Percentiles rank a stretch among this genome's conserved stretches.
Evolutionary conservation across 2,888 invertebrate genomes (phyloP).

Genomic region (Opisthograptis luteolata): DNA sequence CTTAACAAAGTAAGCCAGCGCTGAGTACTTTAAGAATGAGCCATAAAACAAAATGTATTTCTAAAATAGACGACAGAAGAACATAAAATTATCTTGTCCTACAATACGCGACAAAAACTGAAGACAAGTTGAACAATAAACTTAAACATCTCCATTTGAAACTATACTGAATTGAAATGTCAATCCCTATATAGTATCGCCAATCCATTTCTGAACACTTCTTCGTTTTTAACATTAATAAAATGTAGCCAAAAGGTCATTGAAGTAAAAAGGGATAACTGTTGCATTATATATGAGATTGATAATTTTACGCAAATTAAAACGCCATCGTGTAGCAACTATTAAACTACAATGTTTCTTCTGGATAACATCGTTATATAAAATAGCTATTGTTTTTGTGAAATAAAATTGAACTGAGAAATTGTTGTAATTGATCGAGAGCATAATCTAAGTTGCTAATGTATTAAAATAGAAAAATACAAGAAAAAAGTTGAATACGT

Average conservation of each 20-base stretch:
- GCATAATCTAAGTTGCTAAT: no score
- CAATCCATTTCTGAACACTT: slow-evolving; percentile 14
- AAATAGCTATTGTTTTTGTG: no score
- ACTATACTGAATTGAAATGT: slow-evolving; percentile 11
- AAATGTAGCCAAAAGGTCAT: slow-evolving; percentile 13
- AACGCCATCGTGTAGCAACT: background rate
- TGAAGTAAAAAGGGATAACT: slow-evolving; percentile 4
- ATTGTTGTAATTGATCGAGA: background rate
- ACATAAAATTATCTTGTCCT: slow-evolving; percentile 14
- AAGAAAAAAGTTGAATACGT: no score
- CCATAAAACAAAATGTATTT: background rate
- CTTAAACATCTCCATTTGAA: slow-evolving; percentile 17
- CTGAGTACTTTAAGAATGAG: background rate
- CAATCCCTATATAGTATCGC: background rate
- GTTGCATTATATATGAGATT: slow-evolving; percentile 22
- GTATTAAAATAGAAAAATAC: background rate
- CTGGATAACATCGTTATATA: slow-evolving; percentile 1
- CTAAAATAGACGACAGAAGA: slow-evolving; percentile 1
- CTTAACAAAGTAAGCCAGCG: no score
- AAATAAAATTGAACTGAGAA: no score
- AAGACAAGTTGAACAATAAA: slow-evolving; percentile 1
- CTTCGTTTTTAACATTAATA: slow-evolving; percentile 5
- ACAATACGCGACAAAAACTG: slow-evolving; percentile 3
- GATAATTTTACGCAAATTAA: slow-evolving; percentile 14
- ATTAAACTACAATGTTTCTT: no score